Evolutionary conservation across 2,797 vertebrate genomes (phyloP).

Genomic region (Epinephelus awoara): DNA sequence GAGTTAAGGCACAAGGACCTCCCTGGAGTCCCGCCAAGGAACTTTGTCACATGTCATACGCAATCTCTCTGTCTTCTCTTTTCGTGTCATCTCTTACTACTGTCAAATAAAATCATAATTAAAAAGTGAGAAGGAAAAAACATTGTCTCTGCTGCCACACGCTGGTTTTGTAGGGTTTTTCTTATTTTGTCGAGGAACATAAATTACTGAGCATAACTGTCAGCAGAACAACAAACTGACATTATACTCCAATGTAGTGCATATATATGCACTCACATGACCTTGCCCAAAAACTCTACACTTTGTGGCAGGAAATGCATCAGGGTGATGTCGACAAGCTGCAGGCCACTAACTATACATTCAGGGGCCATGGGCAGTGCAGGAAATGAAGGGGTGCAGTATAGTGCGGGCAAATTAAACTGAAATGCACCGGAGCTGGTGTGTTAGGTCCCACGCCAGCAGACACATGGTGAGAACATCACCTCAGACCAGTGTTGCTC

Average conservation of each 20-base stretch:
- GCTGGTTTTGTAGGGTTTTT: background rate
- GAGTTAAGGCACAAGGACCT: background rate
- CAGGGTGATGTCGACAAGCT: conserved; percentile 45
- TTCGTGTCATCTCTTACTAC: background rate
- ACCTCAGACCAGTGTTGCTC: conserved; percentile 41
- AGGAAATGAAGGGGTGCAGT: conserved; percentile 58
- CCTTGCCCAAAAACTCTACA: conserved; percentile 12
- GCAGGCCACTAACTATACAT: conserved; percentile 55
- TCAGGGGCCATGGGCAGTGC: conserved; percentile 23
- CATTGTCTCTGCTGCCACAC: background rate
- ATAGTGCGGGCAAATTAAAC: conserved; percentile 26
- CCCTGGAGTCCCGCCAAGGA: background rate
- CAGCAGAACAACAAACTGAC: conserved; percentile 6
- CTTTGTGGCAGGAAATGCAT: conserved; percentile 42
- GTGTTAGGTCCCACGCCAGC: conserved; percentile 12
- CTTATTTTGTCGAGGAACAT: background rate
- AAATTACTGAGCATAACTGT: background rate
- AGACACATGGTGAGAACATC: conserved; percentile 39
- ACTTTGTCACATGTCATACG: background rate
- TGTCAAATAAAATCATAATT: background rate
- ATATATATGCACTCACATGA: conserved; percentile 19
- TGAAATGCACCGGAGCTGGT: conserved; percentile 35
- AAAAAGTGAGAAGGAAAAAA: background rate
- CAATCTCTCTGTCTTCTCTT: background rate
- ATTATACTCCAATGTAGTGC: background rate